phyloP scores from a whole-genome alignment of 2,113 vertebrate genomes.

The Himantopus leucocephalus region DNA sequence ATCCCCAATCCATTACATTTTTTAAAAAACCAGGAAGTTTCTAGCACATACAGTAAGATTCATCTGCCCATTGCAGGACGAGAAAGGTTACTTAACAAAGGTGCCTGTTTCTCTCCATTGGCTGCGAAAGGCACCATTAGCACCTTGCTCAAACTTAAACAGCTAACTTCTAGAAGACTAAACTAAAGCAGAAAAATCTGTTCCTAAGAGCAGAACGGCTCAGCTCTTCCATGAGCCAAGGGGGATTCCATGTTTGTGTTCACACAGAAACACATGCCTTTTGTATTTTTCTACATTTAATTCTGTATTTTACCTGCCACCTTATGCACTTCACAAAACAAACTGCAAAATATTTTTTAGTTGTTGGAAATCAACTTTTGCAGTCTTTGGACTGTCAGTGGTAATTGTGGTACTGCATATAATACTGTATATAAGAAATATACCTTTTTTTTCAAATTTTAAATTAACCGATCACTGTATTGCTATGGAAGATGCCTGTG shows the following conservation, averaged over 20 bases:
- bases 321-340: background rate
- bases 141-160: background rate
- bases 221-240: background rate
- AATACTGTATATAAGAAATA: background rate
- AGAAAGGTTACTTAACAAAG: background rate
- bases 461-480: background rate
- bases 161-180: background rate
- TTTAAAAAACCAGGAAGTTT: background rate
- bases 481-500: background rate
- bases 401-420: background rate
- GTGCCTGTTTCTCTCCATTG: background rate
- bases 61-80: background rate
- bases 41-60: background rate
- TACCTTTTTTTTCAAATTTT: background rate
- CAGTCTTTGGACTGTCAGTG: background rate
- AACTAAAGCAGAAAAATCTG: background rate
- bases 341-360: background rate
- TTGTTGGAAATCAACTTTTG: background rate
- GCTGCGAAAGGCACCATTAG: background rate
- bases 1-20: background rate
- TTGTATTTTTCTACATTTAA: background rate
- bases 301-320: background rate
- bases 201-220: background rate
- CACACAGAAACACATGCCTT: background rate
- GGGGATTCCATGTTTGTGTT: rapidly evolving